Evolutionary conservation across 2,113 vertebrate genomes (phyloP), one percentile per base, ranked within the genome.

Genomic region (Sterrhoptilus dennistouni): DNA sequence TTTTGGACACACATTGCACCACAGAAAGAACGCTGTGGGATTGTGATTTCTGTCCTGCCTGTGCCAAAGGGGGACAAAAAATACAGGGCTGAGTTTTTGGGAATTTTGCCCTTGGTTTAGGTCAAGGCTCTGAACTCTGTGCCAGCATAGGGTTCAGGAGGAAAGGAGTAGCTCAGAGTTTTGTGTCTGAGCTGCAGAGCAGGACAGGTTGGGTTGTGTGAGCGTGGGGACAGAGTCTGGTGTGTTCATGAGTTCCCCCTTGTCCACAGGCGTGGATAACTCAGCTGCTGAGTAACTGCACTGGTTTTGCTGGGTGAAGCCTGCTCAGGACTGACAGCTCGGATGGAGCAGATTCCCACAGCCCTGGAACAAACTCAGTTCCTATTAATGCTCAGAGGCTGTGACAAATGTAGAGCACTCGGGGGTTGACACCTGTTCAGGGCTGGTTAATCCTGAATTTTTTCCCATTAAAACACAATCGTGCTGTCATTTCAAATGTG

Each of bases 391-490:
- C 54, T 94, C 47, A 59, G 87, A 63, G 83, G 45, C 79, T 90
- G 70, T 92, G 95, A 95, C 82, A 69, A 63, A 49, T 27, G 42
- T 14, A 25, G 40, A 89, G 59, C 93, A 95, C 86, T 90, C 81
- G 87, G 44, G 65, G 44, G 60, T 44, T 96, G 95, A 93, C 89
- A 91, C 95, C 93, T 93, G 36, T 93, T 88, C 88, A 50, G 31
- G 40, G 52, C 72, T 93, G 93, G 68, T 92, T 92, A 80, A 81
- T 92, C 90, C 86, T 89, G 83, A 89, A 92, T 95, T 89, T 89
- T 89, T 36, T 78, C 65, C 86, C 86, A 93, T 92, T 96, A 89
- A 95, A 93, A 92, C 45, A 75, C 86, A 93, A 95, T 95, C 56
- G 42, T 45, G 45, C 72, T 93, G 92, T 96, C 88, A 57, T 90